Conservation (phyloP, 2,797 vertebrate genomes). For the Hippopotamyrus pictus region DNA sequence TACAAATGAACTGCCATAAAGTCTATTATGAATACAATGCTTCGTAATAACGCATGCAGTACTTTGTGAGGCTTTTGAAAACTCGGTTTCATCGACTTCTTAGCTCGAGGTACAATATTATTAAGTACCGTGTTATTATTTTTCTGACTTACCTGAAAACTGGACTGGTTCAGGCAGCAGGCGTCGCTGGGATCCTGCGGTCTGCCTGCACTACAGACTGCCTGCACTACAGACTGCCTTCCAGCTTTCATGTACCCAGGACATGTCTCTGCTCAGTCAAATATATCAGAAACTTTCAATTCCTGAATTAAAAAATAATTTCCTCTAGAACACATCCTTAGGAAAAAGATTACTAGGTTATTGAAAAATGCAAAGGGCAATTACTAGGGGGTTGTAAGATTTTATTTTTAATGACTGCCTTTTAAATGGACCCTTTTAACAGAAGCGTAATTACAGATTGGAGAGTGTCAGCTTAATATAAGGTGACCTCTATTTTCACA, state of each 20-base stretch:
- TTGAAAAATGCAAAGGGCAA: conserved; percentile 12
- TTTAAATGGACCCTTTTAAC: conserved; percentile 2
- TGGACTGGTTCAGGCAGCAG: not conserved
- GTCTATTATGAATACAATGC: not conserved
- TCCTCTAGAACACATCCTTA: not conserved
- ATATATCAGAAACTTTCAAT: not conserved
- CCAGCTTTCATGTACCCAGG: not conserved
- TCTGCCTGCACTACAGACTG: not conserved
- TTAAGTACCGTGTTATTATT: not conserved
- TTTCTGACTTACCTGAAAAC: not conserved
- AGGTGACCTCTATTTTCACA: not conserved
- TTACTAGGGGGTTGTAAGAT: conserved; percentile 9
- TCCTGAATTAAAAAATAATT: not conserved
- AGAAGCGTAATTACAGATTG: not conserved
- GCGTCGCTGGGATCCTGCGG: not conserved
- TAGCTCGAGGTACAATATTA: not conserved
- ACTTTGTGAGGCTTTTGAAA: no score
- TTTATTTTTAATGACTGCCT: conserved; percentile 4
- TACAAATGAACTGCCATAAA: no score
- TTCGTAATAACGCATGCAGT: not conserved
- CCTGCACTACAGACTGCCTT: not conserved
- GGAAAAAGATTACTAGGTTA: conserved; percentile 7
- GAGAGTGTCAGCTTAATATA: not conserved
- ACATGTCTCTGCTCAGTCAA: not conserved
- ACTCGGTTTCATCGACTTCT: no score